Evolutionary conservation across 2,888 invertebrate genomes (phyloP).

Genomic region (Hirtodrosophila duncani): DNA sequence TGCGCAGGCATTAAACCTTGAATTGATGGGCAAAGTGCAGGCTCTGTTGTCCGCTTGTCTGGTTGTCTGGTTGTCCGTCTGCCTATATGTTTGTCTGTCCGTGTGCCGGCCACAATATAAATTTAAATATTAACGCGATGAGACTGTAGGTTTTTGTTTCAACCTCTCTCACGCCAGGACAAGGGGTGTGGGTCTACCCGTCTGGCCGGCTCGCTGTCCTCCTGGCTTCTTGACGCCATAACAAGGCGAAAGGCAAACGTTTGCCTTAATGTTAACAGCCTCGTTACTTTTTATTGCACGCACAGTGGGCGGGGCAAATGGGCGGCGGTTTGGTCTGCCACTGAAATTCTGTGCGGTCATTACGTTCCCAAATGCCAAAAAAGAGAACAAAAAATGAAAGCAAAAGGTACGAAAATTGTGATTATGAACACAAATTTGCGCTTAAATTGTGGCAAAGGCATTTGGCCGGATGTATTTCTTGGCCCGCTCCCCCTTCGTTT

Average conservation of each 20-base stretch:
- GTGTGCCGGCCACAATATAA: conserved; percentile 54
- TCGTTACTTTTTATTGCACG: conserved; percentile 73
- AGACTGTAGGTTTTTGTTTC: conserved; percentile 35
- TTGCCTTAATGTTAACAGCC: conserved; percentile 70
- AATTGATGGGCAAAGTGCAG: conserved; percentile 62
- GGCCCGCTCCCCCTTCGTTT: conserved; percentile 13
- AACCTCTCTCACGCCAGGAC: conserved; percentile 21
- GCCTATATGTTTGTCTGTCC: conserved; percentile 8
- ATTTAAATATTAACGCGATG: conserved; percentile 64
- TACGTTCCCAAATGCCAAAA: conserved; percentile 28
- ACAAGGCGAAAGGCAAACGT: conserved; percentile 45
- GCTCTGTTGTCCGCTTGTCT: not conserved
- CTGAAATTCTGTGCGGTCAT: conserved; percentile 57
- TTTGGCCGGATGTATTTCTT: conserved; percentile 13
- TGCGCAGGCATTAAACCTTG: conserved; percentile 67
- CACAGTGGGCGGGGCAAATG: conserved; percentile 33
- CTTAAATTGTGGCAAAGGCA: conserved; percentile 57
- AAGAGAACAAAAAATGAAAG: conserved; percentile 2
- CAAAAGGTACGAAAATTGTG: conserved; percentile 66
- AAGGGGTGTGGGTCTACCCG: too few species aligned
- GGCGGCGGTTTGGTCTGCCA: conserved; percentile 3
- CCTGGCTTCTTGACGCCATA: conserved; percentile 41
- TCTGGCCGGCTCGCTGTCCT: conserved; percentile 45
- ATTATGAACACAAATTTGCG: conserved; percentile 69
- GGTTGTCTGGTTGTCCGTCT: not conserved